Evolutionary conservation across 2,113 vertebrate species (phyloP).

Genomic region (Rousettus leschenaultii): DNA sequence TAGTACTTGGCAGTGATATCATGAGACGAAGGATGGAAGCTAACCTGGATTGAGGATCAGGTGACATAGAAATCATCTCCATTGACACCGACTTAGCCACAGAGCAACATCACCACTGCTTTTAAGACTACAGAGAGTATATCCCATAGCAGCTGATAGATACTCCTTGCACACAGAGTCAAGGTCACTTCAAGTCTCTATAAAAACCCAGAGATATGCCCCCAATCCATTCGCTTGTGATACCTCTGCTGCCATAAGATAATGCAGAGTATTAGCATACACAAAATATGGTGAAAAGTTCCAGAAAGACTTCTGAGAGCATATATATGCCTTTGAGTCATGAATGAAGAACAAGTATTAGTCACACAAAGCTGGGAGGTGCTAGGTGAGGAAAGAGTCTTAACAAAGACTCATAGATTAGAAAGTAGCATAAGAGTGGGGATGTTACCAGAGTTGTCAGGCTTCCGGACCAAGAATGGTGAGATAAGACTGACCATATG

Average conservation of each 20-base stretch:
- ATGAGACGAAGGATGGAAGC: not conserved
- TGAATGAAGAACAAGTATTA: not conserved
- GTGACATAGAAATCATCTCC: not conserved
- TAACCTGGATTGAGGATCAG: not conserved
- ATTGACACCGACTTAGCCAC: not conserved
- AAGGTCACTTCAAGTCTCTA: not conserved
- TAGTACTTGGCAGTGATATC: not conserved
- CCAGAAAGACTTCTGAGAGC: not conserved
- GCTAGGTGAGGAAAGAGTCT: not conserved
- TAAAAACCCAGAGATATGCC: not conserved
- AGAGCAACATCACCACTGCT: not conserved
- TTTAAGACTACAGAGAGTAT: not conserved
- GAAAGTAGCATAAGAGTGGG: not conserved
- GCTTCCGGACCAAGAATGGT: not conserved
- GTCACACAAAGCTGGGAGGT: not conserved
- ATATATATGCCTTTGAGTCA: not conserved
- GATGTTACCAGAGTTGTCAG: not conserved
- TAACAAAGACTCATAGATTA: not conserved
- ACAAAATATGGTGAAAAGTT: not conserved
- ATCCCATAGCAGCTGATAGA: not conserved
- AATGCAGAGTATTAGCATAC: not conserved
- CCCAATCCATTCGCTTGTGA: not conserved
- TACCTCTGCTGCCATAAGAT: not conserved
- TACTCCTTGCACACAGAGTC: not conserved
- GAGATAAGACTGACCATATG: not conserved